A percentile compares a stretch with the other conserved stretches of the same genome.
These are phyloP conservation scores for Drosophila ficusphila DNA, from an alignment of 1,140 invertebrate genomes.

Conservation along the genomic window DNA sequence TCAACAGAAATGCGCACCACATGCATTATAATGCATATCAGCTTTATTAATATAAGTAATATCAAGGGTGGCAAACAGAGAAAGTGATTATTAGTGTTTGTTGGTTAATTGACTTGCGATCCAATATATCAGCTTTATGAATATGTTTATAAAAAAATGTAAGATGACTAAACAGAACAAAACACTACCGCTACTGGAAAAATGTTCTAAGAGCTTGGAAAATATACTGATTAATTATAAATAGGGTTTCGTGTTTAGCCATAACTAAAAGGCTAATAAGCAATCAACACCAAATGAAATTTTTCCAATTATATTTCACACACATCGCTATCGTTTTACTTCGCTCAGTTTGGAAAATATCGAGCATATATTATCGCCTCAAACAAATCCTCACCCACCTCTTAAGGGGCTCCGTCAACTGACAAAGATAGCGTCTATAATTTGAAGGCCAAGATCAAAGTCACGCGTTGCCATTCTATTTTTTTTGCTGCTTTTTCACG, in stretches of 20 bases:
- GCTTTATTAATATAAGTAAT: neutral
- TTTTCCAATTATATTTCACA: neutral
- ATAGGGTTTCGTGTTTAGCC: neutral
- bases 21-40: constrained; percentile 8
- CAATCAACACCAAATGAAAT: neutral
- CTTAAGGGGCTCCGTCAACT: constrained; percentile 4
- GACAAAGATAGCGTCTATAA: constrained; percentile 11
- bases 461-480: constrained; percentile 56
- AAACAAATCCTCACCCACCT: neutral
- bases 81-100: neutral
- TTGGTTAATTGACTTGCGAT: constrained; percentile 1
- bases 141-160: too few relatives aligned
- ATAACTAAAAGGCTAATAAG: neutral
- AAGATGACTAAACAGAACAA: too few relatives aligned
- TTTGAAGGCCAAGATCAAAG: constrained; percentile 80
- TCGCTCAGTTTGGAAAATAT: neutral
- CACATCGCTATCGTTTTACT: too few relatives aligned
- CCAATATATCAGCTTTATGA: too few relatives aligned
- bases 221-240: too few relatives aligned
- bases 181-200: too few relatives aligned
- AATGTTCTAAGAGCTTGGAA: too few relatives aligned
- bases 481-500: constrained; percentile 11
- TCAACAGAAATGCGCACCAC: neutral
- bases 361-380: neutral
- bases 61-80: neutral